phyloP scores from a whole-genome alignment of 2,888 invertebrate genomes.

The Kryphioiulus occultus region DNA sequence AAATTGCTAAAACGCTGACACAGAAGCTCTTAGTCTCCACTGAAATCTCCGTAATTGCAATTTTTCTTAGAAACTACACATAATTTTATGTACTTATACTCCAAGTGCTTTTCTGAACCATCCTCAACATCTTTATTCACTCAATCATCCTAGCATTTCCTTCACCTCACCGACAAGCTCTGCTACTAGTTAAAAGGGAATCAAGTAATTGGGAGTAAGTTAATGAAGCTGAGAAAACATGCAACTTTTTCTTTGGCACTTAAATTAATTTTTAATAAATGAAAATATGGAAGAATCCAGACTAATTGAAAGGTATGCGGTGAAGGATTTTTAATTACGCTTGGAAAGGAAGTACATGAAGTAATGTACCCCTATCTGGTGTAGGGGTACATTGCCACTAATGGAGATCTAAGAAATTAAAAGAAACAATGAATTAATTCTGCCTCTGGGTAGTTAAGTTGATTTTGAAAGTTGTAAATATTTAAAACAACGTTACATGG shows the following conservation, averaged over 20 bases:
- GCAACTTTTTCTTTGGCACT: not conserved
- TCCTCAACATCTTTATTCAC: too few species aligned
- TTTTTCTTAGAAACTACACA: too few species aligned
- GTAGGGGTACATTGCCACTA: too few species aligned
- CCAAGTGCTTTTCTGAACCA: too few species aligned
- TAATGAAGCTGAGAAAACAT: not conserved
- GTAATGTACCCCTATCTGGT: too few species aligned
- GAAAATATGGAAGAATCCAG: not conserved
- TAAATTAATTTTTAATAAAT: not conserved
- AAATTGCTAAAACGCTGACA: too few species aligned
- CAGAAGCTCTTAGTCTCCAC: too few species aligned
- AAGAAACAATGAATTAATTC: not conserved
- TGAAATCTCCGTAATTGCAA: too few species aligned
- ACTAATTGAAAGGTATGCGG: not conserved
- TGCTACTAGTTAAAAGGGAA: not conserved
- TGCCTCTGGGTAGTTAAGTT: not conserved
- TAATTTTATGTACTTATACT: too few species aligned
- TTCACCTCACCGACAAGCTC: too few species aligned
- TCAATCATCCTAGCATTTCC: too few species aligned
- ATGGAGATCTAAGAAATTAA: not conserved
- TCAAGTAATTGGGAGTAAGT: not conserved
- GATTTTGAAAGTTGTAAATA: not conserved
- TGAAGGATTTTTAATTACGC: not conserved
- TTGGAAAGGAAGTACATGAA: not conserved
- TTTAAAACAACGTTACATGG: not conserved